Evolutionary conservation across 2,888 invertebrate genomes (phyloP), one percentile per base, ranked within the genome.

Genomic region (Eucriotettix oculatus): DNA sequence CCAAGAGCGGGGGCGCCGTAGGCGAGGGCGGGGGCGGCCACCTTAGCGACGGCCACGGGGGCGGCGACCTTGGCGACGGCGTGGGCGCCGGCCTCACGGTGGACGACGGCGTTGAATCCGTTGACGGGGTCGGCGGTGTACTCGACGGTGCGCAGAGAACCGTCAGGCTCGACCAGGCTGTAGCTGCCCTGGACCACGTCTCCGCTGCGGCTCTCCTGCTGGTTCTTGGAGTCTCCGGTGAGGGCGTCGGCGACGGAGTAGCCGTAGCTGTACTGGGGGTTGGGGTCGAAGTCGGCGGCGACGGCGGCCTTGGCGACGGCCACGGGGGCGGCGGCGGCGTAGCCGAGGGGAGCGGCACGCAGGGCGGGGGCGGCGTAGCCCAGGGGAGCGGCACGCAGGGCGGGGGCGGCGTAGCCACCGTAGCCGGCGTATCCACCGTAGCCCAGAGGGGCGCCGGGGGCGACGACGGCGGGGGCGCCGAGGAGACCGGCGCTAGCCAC

Each of bases 361-460:
- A 58, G 52, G 41, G 60, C 59, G 43, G 58, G 57, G 9, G 57
- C 60, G 52, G 61, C 61, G 59, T 61, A 59, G 11, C 52, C 60
- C 60, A 60, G 57, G 74, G n/a, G 74, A 71, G 67, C 78, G 54
- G 60, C 60, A 52, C 60, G 56, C 40, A 48, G 53, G 10, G 57
- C 60, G 48, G 64, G 63, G 44, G 65, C 64, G 48, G 62, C 62
- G 60, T 65, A 63, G 55, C 65, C 65, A 41, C 53, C 43, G 10
- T 54, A 61, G 41, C 41, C 52, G 56, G 55, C 52, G 53, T 57
- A 52, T 54, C 58, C 60, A 11, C 48, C 12, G 52, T 54, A 60
- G 42, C 58, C 61, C 52, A 57, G 54, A 16, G 60, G 60, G 12
- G 60, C 61, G 53, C 52, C 61, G 54, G 58, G 61, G 52, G 61